Conservation (phyloP, 2,113 vertebrate species). For the Rutilus rutilus region DNA sequence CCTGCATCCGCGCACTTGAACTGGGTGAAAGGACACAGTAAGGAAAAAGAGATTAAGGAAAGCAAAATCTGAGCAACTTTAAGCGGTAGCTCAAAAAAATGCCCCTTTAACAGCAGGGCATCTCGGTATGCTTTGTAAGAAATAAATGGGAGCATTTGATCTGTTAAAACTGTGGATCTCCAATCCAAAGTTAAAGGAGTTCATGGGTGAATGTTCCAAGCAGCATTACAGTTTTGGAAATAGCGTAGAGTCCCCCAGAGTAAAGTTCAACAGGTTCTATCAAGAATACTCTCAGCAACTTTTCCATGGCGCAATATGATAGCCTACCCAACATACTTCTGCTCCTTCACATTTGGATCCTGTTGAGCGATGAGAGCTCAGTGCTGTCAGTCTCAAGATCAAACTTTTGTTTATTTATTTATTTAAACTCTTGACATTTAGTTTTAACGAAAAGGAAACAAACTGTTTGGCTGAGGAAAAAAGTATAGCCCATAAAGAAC, state of each 20-base stretch:
- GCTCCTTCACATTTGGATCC: slow-evolving; percentile 75
- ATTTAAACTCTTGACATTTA: slow-evolving; percentile 71
- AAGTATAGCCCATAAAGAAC: not conserved
- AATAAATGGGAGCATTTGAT: slow-evolving; percentile 24
- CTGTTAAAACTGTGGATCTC: slow-evolving; percentile 28
- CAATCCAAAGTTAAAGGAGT: slow-evolving; percentile 23
- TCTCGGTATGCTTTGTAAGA: slow-evolving; percentile 7
- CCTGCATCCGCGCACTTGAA: slow-evolving; percentile 23
- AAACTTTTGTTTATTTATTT: slow-evolving; percentile 63
- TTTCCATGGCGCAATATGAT: slow-evolving; percentile 72
- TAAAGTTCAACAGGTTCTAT: slow-evolving; percentile 57
- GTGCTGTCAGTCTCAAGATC: slow-evolving; percentile 77
- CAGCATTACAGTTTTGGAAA: slow-evolving; percentile 20
- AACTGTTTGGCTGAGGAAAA: slow-evolving; percentile 42
- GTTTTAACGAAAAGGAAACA: slow-evolving; percentile 66
- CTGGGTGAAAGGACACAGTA: not conserved
- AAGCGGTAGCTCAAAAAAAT: slow-evolving; percentile 21
- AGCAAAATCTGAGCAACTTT: slow-evolving; percentile 2
- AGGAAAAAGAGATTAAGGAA: slow-evolving; percentile 18
- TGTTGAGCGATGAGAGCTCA: slow-evolving; percentile 78
- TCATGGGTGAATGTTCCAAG: not conserved
- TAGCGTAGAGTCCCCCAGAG: not conserved
- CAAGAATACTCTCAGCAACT: slow-evolving; percentile 56
- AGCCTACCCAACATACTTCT: slow-evolving; percentile 66
- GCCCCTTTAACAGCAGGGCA: slow-evolving; percentile 30